Percentiles rank a stretch among this genome's conserved stretches.
These are phyloP conservation scores for Athetis lepigone DNA, from an alignment of 2,888 invertebrate genomes.

Conservation along the genomic window DNA sequence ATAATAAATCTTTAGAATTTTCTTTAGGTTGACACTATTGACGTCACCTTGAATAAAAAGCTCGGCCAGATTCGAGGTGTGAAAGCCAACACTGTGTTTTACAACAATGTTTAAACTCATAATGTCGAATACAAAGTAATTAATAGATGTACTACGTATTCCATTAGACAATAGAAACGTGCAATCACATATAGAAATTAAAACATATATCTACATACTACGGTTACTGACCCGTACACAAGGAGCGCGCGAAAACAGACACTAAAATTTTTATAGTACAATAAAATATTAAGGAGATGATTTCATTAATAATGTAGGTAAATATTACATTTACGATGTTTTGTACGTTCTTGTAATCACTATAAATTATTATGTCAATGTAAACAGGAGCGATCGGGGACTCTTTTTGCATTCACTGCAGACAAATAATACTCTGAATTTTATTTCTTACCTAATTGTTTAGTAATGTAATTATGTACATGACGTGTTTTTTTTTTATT, in stretches of 20 bases:
- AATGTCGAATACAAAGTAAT: background rate
- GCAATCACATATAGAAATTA: slow-evolving; percentile 46
- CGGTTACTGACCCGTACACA: slow-evolving; percentile 51
- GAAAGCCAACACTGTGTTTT: too few species aligned
- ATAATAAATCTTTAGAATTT: too few species aligned
- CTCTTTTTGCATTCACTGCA: background rate
- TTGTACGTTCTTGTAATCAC: slow-evolving; percentile 57
- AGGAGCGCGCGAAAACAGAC: slow-evolving; percentile 68
- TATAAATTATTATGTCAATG: slow-evolving; percentile 39
- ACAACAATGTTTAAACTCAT: background rate
- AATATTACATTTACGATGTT: slow-evolving; percentile 67
- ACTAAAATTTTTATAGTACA: slow-evolving; percentile 79
- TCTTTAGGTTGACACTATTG: too few species aligned
- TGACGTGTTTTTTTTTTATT: too few species aligned
- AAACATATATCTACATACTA: slow-evolving; percentile 55
- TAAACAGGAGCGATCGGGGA: background rate
- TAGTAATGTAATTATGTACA: too few species aligned
- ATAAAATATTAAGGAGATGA: slow-evolving; percentile 78
- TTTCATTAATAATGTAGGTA: slow-evolving; percentile 75
- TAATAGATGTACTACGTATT: background rate
- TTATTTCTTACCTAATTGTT: too few species aligned
- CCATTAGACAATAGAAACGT: slow-evolving; percentile 18
- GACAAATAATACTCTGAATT: too few species aligned
- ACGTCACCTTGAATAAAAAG: too few species aligned
- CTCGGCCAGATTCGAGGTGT: too few species aligned